Percentiles rank a stretch among this genome's conserved stretches.
phyloP scores from a whole-genome alignment of 2,888 invertebrate species.

The Nephrotoma appendiculata region DNA sequence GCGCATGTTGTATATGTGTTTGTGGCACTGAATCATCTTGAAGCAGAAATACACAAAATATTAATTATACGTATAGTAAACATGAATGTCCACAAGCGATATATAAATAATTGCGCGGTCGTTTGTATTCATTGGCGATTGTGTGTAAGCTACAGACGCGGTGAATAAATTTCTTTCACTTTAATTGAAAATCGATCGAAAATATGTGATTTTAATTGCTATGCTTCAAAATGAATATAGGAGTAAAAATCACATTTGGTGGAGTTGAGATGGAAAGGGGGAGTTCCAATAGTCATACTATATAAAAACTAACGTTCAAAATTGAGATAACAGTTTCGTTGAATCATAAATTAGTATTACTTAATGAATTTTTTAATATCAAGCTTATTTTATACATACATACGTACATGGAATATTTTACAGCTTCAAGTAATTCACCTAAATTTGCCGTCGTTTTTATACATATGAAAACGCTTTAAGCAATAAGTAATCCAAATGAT shows the following conservation, averaged over 20 bases:
- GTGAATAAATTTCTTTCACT: not conserved
- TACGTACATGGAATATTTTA: not conserved
- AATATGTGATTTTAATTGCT: not conserved
- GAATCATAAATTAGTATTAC: too few species aligned
- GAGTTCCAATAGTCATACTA: too few species aligned
- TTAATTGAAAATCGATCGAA: not conserved
- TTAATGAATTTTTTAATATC: not conserved
- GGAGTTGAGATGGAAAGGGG: too few species aligned
- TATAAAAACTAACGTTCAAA: too few species aligned
- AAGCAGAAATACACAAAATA: not conserved
- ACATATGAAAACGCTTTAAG: not conserved
- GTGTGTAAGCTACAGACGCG: too few species aligned
- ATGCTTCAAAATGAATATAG: not conserved
- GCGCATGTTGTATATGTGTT: not conserved
- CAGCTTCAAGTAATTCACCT: not conserved
- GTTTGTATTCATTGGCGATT: too few species aligned
- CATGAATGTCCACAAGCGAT: not conserved
- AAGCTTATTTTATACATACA: not conserved
- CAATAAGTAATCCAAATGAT: too few species aligned
- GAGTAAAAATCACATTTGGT: too few species aligned
- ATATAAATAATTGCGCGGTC: not conserved
- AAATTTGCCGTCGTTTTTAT: not conserved
- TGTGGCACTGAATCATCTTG: not conserved
- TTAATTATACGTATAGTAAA: not conserved
- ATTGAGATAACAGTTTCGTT: too few species aligned